Evolutionary conservation across 2,797 vertebrate species (phyloP), one percentile per base, ranked within the genome.

Genomic region (Bovichtus variegatus): DNA sequence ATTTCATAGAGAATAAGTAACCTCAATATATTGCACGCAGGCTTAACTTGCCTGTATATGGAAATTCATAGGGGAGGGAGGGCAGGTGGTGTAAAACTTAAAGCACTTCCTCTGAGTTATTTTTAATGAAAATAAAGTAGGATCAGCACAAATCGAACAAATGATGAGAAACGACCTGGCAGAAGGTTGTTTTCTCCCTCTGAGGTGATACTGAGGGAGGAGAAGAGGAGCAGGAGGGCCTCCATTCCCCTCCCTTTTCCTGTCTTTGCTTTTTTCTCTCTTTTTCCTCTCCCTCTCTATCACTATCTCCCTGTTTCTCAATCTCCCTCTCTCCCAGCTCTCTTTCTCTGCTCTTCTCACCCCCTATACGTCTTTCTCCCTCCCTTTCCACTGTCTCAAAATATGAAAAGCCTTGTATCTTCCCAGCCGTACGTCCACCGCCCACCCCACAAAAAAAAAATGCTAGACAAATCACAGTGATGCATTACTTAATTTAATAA

Each of bases 161-260:
- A 88, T 93, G 85, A 93, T 93, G 91, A 94, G 88, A 88, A 92
- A 93, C 78, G 78, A 93, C 79, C 85, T 93, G 90, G 85, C 90
- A 90, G 82, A 82, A 76, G 80, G 76, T 82, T 80, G 72, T 74
- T 71, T 82, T 90, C 86, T 92, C 82, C 87, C 78, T 83, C 78
- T 86, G 86, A 87, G 78, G 81, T 83, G 85, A 89, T 79, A 65
- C 78, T 21, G 64, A 68, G 63, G 53, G 80, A 74, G 67, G 66
- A 62, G 63, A 43, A 73, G 81, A 71, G 58, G 63, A 70, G 74
- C 40, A 57, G 68, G 38, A 73, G 80, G 74, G 85, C 76, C 59
- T 64, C 29, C 31, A 2, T 36, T 47, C 23, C 70, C 69, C 80
- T 78, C 79, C 77, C 70, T 66, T 84, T 87, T 83, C 82, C 85